phyloP scores from a whole-genome alignment of 37 sponge, comb jelly and placozoan species.

The Beroe ovata region DNA sequence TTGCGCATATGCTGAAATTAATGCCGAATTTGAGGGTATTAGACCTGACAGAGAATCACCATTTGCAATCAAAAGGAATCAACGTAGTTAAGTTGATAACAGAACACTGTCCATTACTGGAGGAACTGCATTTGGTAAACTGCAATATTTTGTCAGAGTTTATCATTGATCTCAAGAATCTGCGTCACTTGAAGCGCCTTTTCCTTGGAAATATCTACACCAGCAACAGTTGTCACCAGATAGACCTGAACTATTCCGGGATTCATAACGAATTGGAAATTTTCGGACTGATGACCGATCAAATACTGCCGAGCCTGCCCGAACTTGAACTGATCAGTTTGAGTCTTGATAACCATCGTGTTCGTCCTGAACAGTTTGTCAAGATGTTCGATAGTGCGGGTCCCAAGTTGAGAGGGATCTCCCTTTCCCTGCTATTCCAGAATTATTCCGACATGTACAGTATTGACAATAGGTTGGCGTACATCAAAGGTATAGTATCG shows the following conservation, averaged over 20 bases:
- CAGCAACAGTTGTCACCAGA: neutral
- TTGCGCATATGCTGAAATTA: neutral
- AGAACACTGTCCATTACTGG: neutral
- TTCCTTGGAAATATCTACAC: constrained; percentile 1
- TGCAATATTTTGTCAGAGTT: neutral
- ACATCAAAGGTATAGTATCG: neutral
- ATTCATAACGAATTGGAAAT: neutral
- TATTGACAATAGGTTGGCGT: neutral
- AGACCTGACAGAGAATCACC: neutral
- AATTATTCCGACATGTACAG: neutral
- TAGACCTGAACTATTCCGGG: neutral
- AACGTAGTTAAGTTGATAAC: neutral
- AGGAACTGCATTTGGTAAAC: neutral
- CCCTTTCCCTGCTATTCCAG: neutral
- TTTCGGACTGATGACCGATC: neutral
- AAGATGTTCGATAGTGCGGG: neutral
- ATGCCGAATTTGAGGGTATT: constrained; percentile 16
- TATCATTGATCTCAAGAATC: neutral
- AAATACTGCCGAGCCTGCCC: neutral
- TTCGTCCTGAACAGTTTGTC: neutral
- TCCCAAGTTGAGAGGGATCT: neutral
- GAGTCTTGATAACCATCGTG: neutral
- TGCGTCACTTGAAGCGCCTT: neutral
- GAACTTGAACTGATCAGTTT: neutral
- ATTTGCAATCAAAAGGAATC: neutral